Evolutionary conservation across 1,140 invertebrate species (phyloP).

Genomic region (Teleogryllus occipitalis): DNA sequence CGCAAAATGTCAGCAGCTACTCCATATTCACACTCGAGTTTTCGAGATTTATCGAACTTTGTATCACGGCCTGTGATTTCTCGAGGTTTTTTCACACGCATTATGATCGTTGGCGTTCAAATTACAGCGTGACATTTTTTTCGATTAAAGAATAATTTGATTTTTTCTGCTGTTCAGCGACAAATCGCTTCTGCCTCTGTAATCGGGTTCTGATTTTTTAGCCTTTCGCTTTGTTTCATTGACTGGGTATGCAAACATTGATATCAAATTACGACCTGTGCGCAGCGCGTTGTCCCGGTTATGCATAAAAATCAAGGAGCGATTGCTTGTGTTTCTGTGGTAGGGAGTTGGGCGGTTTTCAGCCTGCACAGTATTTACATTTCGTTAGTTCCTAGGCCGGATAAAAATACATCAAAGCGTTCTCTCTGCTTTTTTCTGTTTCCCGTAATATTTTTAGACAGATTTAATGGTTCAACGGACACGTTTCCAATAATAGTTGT

Average conservation of each 20-base stretch:
- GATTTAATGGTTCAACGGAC: no score
- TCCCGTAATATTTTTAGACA: no score
- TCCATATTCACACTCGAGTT: neutral
- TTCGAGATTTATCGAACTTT: constrained; percentile 5
- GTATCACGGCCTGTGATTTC: neutral
- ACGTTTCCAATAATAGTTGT: no score
- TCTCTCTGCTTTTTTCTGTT: no score
- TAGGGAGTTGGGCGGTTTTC: no score
- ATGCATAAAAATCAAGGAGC: no score
- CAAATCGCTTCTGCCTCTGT: neutral
- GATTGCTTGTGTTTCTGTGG: no score
- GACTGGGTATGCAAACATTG: neutral
- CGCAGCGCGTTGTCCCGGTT: no score
- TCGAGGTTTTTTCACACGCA: neutral
- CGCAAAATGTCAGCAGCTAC: neutral
- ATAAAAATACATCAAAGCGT: no score
- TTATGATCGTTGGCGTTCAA: neutral
- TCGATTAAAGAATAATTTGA: neutral
- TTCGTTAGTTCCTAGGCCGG: no score
- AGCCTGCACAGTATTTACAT: no score
- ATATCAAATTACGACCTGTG: neutral
- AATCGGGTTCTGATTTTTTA: neutral
- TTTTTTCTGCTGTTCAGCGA: neutral
- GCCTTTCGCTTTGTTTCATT: neutral
- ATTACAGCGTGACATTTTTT: neutral